Conservation (phyloP, 1,140 invertebrate species). For the Dreissena polymorpha region DNA sequence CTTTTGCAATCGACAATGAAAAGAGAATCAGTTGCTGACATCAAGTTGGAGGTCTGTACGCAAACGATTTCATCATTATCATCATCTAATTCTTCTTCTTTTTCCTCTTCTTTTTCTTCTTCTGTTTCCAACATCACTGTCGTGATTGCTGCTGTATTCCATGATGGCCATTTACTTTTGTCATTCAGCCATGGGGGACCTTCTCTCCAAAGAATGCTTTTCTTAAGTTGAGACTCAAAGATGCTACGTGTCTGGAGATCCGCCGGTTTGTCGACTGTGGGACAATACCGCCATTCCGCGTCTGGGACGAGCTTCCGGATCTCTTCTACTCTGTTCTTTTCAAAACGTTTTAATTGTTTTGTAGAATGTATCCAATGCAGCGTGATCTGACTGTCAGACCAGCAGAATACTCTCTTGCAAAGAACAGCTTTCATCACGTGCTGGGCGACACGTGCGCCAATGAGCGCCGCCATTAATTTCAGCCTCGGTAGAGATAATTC, state of each 20-base stretch:
- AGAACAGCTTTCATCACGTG: background rate
- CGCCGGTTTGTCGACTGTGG: background rate
- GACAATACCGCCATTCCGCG: background rate
- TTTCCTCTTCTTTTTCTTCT: no score
- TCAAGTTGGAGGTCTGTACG: no score
- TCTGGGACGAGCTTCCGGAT: background rate
- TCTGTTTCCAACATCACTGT: no score
- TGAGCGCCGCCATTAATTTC: conserved; percentile 3
- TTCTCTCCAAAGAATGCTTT: conserved; percentile 5
- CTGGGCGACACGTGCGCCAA: background rate
- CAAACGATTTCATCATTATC: no score
- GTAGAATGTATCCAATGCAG: background rate
- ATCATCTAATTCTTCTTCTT: no score
- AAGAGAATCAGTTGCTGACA: no score
- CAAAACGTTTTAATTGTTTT: conserved; percentile 1
- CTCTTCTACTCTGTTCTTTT: background rate
- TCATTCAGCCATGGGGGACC: background rate
- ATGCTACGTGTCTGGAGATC: background rate
- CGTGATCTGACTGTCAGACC: conserved; percentile 18
- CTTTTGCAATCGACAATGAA: no score
- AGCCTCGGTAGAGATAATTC: conserved; percentile 15
- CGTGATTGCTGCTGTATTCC: background rate
- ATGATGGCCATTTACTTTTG: background rate
- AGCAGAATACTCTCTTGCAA: background rate
- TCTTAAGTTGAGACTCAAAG: background rate